phyloP scores from a whole-genome alignment of 2,113 vertebrate species.

The Caracal caracal region DNA sequence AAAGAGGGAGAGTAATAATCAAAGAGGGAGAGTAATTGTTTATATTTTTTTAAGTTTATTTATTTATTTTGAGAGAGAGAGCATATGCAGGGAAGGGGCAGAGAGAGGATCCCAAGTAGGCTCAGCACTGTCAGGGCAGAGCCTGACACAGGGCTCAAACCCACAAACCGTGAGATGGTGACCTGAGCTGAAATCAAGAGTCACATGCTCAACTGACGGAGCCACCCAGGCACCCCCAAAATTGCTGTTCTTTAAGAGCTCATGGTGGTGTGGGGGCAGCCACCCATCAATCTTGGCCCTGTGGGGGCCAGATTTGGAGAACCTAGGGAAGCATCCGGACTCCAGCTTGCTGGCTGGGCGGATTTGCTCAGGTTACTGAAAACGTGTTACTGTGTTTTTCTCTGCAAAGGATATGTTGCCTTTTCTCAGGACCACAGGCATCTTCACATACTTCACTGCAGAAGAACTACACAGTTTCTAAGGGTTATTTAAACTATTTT shows the following conservation, averaged over 20 bases:
- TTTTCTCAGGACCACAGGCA: neutral
- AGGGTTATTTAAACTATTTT: slow-evolving; percentile 17
- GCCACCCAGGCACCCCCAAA: no score
- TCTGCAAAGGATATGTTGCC: neutral
- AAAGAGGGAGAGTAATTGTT: neutral
- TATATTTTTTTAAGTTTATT: no score
- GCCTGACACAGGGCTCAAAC: no score
- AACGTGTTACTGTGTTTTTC: neutral
- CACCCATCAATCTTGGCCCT: accelerated
- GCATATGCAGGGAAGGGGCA: no score
- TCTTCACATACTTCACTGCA: neutral
- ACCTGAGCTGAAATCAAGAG: no score
- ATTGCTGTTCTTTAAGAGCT: neutral
- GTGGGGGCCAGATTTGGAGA: neutral
- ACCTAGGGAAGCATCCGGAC: neutral
- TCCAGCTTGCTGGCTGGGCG: neutral
- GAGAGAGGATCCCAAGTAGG: no score
- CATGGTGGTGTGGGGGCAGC: neutral
- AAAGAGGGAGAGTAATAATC: neutral
- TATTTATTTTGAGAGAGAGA: no score
- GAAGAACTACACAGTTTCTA: neutral
- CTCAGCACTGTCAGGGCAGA: no score
- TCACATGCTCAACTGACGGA: no score
- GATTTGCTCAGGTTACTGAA: neutral
- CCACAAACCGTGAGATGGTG: no score